Conservation (phyloP, 2,797 vertebrate species). For the Champsocephalus esox region DNA sequence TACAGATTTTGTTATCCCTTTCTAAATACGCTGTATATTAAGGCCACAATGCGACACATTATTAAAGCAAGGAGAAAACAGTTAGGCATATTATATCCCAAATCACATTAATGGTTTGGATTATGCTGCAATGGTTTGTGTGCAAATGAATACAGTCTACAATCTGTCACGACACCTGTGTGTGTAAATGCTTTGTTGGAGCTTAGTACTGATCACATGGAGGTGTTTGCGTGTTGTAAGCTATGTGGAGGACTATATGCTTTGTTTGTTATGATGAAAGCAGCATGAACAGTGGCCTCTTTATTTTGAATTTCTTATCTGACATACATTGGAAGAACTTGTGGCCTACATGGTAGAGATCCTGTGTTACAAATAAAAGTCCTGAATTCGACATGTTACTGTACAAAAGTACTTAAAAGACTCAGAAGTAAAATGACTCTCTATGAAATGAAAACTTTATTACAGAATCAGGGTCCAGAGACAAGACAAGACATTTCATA, state of each 20-base stretch:
- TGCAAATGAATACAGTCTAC: neutral
- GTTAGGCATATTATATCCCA: neutral
- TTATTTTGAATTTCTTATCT: neutral
- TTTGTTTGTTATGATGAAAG: conserved; percentile 5
- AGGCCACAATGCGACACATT: neutral
- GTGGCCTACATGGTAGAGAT: too few species aligned
- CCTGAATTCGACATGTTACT: too few species aligned
- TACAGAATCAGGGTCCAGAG: too few species aligned
- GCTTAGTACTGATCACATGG: conserved; percentile 3
- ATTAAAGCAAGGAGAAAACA: neutral
- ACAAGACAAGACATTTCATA: too few species aligned
- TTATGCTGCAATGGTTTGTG: neutral
- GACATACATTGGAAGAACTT: neutral
- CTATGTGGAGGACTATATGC: neutral
- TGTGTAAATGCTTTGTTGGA: neutral
- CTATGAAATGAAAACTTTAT: too few species aligned
- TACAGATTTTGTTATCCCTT: neutral
- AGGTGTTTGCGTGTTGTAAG: conserved; percentile 5
- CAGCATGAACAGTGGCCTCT: neutral
- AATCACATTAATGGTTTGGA: neutral
- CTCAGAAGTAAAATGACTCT: too few species aligned
- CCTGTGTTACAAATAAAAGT: too few species aligned
- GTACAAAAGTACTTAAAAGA: too few species aligned
- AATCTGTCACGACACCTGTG: neutral
- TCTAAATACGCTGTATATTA: neutral